Conservation (phyloP, 2,797 vertebrate genomes). For the Tolypeutes matacus region DNA sequence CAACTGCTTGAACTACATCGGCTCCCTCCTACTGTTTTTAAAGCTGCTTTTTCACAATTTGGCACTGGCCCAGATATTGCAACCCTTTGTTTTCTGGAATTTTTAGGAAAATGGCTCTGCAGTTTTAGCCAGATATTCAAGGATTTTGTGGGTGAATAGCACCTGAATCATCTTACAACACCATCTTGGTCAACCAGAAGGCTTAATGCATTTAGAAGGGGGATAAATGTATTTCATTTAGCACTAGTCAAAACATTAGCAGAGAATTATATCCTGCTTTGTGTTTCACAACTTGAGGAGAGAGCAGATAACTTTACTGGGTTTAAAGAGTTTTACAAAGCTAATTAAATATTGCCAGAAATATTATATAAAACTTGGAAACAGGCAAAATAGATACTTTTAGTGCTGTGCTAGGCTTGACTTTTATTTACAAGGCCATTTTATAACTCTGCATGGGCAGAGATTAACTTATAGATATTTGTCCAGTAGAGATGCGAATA, state of each 20-base stretch:
- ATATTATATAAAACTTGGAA: constrained; percentile 36
- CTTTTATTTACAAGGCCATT: neutral
- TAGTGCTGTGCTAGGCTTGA: neutral
- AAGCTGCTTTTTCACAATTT: too few relatives aligned
- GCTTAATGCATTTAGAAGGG: neutral
- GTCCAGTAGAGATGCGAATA: neutral
- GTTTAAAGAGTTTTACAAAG: constrained; percentile 1
- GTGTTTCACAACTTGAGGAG: neutral
- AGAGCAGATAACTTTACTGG: neutral
- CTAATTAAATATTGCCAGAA: constrained; percentile 42
- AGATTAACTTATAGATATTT: constrained; percentile 15
- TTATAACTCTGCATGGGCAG: neutral
- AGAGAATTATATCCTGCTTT: neutral
- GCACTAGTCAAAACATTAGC: neutral
- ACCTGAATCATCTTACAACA: too few relatives aligned
- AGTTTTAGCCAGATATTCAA: too few relatives aligned
- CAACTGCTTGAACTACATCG: too few relatives aligned
- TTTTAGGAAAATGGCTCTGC: too few relatives aligned
- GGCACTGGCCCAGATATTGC: too few relatives aligned
- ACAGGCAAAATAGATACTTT: neutral
- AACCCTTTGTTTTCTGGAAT: too few relatives aligned
- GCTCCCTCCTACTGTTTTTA: too few relatives aligned
- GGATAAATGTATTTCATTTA: neutral
- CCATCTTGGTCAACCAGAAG: too few relatives aligned
- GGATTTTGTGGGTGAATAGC: too few relatives aligned